Conservation (phyloP, 23 tunicate genomes). For the Trididemnum clinides region DNA sequence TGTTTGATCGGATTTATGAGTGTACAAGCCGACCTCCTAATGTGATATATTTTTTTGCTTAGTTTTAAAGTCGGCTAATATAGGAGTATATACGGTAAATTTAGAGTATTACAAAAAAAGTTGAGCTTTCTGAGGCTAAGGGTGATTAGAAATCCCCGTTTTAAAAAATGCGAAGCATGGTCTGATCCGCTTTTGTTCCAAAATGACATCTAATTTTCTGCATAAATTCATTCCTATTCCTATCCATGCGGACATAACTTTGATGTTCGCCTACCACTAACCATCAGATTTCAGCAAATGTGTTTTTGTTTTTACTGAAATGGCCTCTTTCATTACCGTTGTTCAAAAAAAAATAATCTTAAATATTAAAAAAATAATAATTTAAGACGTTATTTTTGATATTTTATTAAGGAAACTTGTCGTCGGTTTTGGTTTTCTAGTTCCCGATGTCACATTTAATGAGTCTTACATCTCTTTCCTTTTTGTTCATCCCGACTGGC, state of each 20-base stretch:
- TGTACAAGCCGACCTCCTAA: neutral
- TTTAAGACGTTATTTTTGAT: neutral
- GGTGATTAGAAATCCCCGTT: no score
- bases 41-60: neutral
- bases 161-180: no score
- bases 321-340: no score
- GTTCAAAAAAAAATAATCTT: neutral
- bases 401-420: conserved; percentile 80
- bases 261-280: no score
- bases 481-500: conserved; percentile 94
- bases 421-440: conserved; percentile 87
- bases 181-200: no score
- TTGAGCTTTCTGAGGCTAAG: no score
- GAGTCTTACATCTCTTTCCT: conserved; percentile 83
- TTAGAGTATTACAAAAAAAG: no score
- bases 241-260: no score
- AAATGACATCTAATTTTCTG: no score
- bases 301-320: no score
- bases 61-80: conserved; percentile 1
- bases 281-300: no score
- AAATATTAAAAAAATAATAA: neutral
- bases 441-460: conserved; percentile 78
- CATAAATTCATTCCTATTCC: no score
- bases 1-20: neutral
- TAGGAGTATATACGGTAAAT: neutral